Evolutionary conservation across 53 echinoderm and acorn worm genomes (phyloP), one percentile per base, ranked within the genome.

Genomic region (Holothuria scabra): DNA sequence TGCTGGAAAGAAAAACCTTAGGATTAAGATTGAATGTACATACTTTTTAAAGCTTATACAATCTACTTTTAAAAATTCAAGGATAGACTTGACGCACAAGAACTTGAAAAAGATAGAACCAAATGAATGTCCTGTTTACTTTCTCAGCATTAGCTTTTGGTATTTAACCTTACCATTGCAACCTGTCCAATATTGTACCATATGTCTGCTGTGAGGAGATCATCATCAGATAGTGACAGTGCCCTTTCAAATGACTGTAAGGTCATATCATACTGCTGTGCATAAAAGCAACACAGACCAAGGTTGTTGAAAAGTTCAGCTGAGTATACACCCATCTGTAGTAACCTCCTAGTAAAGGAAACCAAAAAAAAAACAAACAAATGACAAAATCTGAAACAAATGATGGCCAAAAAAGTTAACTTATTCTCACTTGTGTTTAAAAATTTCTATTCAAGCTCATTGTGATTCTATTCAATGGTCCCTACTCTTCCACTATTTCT

Each of bases 211-310:
- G 90, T 92, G 32, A 88, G 84, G 23, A 80, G 83, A 52, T 94
- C 94, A 58, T 96, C 90, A 37, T 70, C 84, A 0, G 97, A 91
- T 26, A 96, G 87, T 11, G 97, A 91, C 57, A 96, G 82, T 8
- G 97, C 97, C 33, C 97, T 92, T 85, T 96, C 97, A 84, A 96
- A 96, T 26, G 94, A 92, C 29, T 87, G 92, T 65, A 96, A 83
- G 19, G 97, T 96, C 97, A 96, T 96, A 78, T 96, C 97, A 57
- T 96, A 96, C 85, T 96, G 97, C 67, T 96, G 97, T 29, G 97
- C 93, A 79, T 94, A 96, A 83, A 96, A 96, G 76, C 97, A 96
- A 80, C 97, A 96, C 85, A 96, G 75, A 5, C 97, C 94, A 12
- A 96, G 90, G 79, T 96, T 96, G 85, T 96, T 96, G 87, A 93